Evolutionary conservation across 2,797 vertebrate genomes (phyloP).

Genomic region (Periparus ater): DNA sequence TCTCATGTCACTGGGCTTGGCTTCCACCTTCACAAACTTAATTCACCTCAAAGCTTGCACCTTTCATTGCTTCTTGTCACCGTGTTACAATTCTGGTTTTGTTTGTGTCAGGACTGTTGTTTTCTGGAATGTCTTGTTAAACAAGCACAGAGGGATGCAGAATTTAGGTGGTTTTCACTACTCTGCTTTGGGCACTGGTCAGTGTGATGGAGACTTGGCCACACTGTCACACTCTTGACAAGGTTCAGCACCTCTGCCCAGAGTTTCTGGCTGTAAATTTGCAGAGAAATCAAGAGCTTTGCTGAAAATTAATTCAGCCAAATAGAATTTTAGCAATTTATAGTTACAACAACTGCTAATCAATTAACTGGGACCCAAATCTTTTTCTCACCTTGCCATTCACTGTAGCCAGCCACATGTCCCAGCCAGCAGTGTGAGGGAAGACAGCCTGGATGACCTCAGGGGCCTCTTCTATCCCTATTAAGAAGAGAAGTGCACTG

Average conservation of each 20-base stretch:
- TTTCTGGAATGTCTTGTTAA: not conserved
- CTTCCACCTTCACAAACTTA: not conserved
- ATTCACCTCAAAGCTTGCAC: not conserved
- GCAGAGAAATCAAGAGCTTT: not conserved
- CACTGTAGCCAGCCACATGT: fast-evolving
- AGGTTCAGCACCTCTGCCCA: not conserved
- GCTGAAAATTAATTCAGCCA: not conserved
- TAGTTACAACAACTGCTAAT: not conserved
- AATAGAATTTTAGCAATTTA: not conserved
- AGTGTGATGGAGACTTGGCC: fast-evolving
- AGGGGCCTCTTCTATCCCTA: not conserved
- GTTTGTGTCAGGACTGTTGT: not conserved
- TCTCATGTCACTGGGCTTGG: not conserved
- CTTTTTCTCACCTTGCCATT: not conserved
- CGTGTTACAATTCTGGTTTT: fast-evolving
- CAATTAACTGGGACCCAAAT: not conserved
- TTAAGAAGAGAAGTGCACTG: not conserved
- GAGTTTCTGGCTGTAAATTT: not conserved
- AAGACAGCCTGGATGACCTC: not conserved
- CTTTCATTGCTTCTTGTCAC: not conserved
- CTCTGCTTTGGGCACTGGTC: not conserved
- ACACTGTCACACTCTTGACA: fast-evolving
- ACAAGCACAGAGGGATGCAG: not conserved
- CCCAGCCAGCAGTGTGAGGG: not conserved
- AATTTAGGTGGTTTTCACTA: not conserved